phyloP scores from a whole-genome alignment of 2,797 vertebrate genomes.

The Kryptolebias ocellatus region DNA sequence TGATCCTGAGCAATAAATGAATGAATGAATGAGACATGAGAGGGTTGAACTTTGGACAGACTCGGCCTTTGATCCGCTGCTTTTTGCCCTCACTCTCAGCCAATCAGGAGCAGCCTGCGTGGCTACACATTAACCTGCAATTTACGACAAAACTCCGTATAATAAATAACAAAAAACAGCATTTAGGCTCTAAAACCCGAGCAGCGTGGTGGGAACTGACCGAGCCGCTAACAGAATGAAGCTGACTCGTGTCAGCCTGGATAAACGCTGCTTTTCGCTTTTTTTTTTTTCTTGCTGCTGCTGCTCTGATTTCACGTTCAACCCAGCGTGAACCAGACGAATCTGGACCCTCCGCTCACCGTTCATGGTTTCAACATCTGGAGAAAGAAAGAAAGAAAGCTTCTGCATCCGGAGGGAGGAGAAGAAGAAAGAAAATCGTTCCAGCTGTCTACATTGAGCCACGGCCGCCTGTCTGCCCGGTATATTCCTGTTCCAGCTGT shows the following conservation, averaged over 20 bases:
- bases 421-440: background rate
- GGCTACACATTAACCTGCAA: constrained; percentile 73
- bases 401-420: too few relatives aligned
- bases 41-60: constrained; percentile 75
- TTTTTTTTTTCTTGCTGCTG: constrained; percentile 1
- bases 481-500: constrained; percentile 65
- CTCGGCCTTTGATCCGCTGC: constrained; percentile 45
- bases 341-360: constrained; percentile 63
- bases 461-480: constrained; percentile 13
- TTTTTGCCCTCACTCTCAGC: constrained; percentile 56
- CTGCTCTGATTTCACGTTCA: constrained; percentile 23
- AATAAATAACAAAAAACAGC: background rate
- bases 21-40: constrained; percentile 1
- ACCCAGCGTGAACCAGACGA: constrained; percentile 68
- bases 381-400: background rate
- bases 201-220: fast-evolving
- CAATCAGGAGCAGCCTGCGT: constrained; percentile 60
- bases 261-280: too few relatives aligned
- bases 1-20: background rate
- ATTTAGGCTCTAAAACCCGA: background rate
- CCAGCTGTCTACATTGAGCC: constrained; percentile 14
- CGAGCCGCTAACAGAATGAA: background rate
- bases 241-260: background rate
- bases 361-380: constrained; percentile 7
- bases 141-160: constrained; percentile 20